A percentile compares a stretch with the other conserved stretches of the same genome.
Conservation (phyloP, 2,113 vertebrate genomes). For the Sylvia atricapilla region DNA sequence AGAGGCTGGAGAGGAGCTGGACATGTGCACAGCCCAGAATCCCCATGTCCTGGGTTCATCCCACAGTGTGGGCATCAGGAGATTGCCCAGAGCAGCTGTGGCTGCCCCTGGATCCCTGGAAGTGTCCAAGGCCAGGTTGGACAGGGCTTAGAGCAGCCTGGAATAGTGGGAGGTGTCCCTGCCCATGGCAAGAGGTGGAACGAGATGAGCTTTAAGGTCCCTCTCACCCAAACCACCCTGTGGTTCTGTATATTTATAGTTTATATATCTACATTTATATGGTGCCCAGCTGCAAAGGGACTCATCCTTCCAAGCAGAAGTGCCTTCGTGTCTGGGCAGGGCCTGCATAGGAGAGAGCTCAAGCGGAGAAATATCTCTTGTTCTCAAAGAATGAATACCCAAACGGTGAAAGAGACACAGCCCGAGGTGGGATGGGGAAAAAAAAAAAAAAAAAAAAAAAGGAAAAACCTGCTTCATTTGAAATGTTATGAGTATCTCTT, state of each 20-base stretch:
- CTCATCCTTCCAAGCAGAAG: background rate
- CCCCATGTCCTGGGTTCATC: no score
- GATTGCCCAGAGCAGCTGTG: background rate
- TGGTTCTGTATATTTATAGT: background rate
- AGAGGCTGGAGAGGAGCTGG: background rate
- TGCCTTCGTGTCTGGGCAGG: background rate
- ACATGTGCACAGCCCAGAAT: background rate
- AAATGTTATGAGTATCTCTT: constrained; percentile 58
- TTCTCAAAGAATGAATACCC: background rate
- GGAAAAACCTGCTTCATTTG: background rate
- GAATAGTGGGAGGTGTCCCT: background rate
- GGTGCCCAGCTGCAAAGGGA: background rate
- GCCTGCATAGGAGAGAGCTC: background rate
- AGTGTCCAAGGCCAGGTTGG: accelerated
- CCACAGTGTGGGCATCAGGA: background rate
- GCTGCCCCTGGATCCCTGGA: background rate
- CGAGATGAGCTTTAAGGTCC: background rate
- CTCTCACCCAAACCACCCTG: background rate
- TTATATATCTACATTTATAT: accelerated
- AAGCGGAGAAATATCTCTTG: background rate
- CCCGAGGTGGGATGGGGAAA: background rate
- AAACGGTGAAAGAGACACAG: background rate
- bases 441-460: background rate
- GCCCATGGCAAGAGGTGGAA: background rate
- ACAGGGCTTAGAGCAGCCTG: accelerated